Conservation (phyloP, 2,888 invertebrate species). For the Sphaerophoria rueppellii region DNA sequence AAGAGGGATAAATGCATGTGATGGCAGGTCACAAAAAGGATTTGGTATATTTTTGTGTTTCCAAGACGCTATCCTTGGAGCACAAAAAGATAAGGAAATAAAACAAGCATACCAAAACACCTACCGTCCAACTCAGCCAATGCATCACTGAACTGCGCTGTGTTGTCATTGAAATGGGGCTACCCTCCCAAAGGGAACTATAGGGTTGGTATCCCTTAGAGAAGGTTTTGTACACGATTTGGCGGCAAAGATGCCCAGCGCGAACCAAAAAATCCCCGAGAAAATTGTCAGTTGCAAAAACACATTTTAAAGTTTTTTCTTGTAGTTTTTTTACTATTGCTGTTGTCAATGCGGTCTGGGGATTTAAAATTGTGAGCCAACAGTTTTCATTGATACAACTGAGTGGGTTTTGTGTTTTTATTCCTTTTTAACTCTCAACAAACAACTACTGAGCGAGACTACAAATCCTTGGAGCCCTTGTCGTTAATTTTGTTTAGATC, state of each 20-base stretch:
- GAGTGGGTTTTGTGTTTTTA: not conserved
- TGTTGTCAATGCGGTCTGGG: conserved; percentile 58
- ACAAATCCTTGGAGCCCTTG: conserved; percentile 40
- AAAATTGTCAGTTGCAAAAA: conserved; percentile 73
- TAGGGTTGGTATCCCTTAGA: conserved; percentile 45
- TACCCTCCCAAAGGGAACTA: conserved; percentile 28
- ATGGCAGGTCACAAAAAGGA: no score
- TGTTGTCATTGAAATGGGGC: not conserved
- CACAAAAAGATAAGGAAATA: no score
- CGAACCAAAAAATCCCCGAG: conserved; percentile 52
- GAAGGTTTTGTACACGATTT: conserved; percentile 50
- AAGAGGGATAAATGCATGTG: no score
- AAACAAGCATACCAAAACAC: no score
- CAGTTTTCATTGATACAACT: not conserved
- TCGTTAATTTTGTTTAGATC: conserved; percentile 51
- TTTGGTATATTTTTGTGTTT: no score
- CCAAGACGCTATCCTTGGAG: no score
- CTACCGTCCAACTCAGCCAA: conserved; percentile 34
- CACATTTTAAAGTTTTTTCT: conserved; percentile 52
- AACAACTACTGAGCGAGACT: not conserved
- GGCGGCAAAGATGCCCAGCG: conserved; percentile 42
- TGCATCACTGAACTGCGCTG: not conserved
- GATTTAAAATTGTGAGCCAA: conserved; percentile 35
- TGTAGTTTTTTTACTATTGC: conserved; percentile 30
- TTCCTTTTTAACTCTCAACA: not conserved